phyloP scores from a whole-genome alignment of 2,888 invertebrate species.

The Andrena marginata region DNA sequence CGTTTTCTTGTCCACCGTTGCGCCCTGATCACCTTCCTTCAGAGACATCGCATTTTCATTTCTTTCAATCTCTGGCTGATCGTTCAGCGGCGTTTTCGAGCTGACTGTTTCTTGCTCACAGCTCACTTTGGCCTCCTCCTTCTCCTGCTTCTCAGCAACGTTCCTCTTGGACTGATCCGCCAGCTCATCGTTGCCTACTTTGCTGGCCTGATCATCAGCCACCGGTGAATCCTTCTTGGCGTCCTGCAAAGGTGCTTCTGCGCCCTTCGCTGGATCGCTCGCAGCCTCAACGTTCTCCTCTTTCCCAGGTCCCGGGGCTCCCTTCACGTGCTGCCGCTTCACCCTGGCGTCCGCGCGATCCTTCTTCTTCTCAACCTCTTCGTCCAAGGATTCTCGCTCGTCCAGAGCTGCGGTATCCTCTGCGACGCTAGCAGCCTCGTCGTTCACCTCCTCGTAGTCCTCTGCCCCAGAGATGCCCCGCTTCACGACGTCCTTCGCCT shows the following conservation, averaged over 20 bases:
- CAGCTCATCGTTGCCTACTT: background rate
- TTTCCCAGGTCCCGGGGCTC: background rate
- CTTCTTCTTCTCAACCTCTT: constrained; percentile 42
- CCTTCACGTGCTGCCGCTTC: constrained; percentile 47
- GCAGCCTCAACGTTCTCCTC: background rate
- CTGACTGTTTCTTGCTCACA: background rate
- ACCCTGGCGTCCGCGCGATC: constrained; percentile 42
- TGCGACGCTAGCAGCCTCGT: background rate
- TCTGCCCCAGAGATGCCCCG: constrained; percentile 57
- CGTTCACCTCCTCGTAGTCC: constrained; percentile 69
- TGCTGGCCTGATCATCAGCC: background rate
- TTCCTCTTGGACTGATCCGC: constrained; percentile 27
- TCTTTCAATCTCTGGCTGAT: background rate
- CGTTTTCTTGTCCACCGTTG: background rate
- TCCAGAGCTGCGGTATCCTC: constrained; percentile 32
- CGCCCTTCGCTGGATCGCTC: background rate
- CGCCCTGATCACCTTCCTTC: background rate
- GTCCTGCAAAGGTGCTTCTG: background rate
- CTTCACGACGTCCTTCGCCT: constrained; percentile 69
- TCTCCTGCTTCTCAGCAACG: background rate
- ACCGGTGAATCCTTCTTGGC: background rate
- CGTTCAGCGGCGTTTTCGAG: constrained; percentile 21
- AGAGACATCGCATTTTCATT: background rate
- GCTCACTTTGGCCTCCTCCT: background rate
- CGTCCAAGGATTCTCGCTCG: constrained; percentile 5